Evolutionary conservation across 2,888 invertebrate genomes (phyloP), one percentile per base, ranked within the genome.

Genomic region (Orchestes rusci): DNA sequence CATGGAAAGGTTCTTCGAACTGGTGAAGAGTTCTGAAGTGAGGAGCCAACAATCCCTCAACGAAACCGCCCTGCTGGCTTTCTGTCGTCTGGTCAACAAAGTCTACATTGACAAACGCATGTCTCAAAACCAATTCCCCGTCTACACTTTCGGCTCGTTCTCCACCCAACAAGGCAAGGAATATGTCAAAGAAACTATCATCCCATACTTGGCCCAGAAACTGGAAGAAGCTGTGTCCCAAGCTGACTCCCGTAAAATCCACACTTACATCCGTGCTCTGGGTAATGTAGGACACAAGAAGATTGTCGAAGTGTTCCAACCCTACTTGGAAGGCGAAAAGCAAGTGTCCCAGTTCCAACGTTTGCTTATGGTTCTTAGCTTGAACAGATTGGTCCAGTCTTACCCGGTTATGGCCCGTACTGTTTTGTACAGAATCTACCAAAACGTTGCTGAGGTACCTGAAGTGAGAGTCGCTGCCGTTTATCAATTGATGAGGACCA

Each of bases 381-480:
- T 84, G 43, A 66, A 72, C 43, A 68, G 70, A 47, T 59, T 84
- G n/a, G 70, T 72, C 10, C 54, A 64, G 10, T 63, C 70, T 31
- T 61, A 70, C 37, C 79, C 82, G 19, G 69, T 67, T 52, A 56
- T 72, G 13, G 75, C 70, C 1, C 74, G 75, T 31, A 66, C 74
- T 29, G 74, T 80, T 3, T 64, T 82, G 2, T 83, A 71, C 70
- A 80, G 76, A 57, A 75, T 84, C 39, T 76, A 82, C 60, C 73
- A 73, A 57, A 84, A 84, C 60, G 69, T 72, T 3, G 77, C 73
- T 43, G 84, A 84, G 57, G 64, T 70, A 16, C 73, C 77, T 51
- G 79, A 81, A 68, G 71, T 83, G 4, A 75, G 84, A 58, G 74
- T 76, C 30, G 75, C 77, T 35, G 80, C 83, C 33, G 76, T 80